Evolutionary conservation across 2,113 vertebrate genomes (phyloP), one percentile per base, ranked within the genome.

Genomic region (Psilopsiagon aurifrons): DNA sequence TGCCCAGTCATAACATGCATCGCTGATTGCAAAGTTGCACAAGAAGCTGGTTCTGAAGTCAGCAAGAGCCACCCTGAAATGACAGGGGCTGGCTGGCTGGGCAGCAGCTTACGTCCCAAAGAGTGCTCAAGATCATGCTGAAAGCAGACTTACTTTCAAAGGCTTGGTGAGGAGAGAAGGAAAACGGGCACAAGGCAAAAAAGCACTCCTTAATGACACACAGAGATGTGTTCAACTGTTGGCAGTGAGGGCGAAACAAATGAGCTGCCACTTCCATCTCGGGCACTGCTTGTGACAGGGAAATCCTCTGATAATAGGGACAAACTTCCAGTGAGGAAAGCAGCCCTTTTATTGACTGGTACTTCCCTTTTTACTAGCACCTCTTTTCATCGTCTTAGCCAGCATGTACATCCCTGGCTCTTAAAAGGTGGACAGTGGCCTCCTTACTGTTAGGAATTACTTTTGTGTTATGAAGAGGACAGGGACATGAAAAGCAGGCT

Each of bases 401-500:
- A 69, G 27, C 2, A 4, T 41, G 41, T 90, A 33, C 52, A n/a
- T 66, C 59, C 44, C 39, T 7, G 5, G 16, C 35, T 86, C 46
- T 88, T 77, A 23, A 67, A 81, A 57, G 25, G 31, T 51, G 76
- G 71, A 70, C 90, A 92, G 49, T 23, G 75, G 29, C 55, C 60
- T 88, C 35, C 59, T 71, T 23, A 70, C 60, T 1, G 6, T 27
- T 13, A 77, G 66, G 66, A 89, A 82, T 82, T 64, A 64, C 29
- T 47, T 60, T 27, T 78, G 41, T 52, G 59, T 86, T 88, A 13
- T 20, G 69, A 86, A 78, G 68, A 82, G 75, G 62, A 62, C 69
- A 87, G 60, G n/a, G 59, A 80, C 24, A 71, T 18, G 79, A 90
- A 92, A 86, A 94, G 54, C 83, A 93, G 75, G 27, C 85, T 88